These are phyloP conservation scores for Pteromalus puparum DNA, from an alignment of 1,140 invertebrate genomes.

Conservation along the genomic window DNA sequence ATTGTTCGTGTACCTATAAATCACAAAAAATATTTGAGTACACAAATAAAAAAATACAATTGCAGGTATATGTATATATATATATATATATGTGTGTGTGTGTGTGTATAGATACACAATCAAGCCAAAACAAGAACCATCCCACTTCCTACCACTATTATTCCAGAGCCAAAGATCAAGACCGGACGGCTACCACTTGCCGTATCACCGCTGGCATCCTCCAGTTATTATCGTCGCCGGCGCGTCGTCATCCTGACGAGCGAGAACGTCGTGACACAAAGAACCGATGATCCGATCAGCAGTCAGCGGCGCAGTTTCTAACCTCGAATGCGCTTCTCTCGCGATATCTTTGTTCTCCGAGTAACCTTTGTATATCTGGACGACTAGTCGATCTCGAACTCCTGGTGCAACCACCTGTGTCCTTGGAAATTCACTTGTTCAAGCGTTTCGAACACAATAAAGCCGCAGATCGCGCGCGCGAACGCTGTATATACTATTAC, in stretches of 20 bases:
- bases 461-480: neutral
- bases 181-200: neutral
- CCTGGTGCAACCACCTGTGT: neutral
- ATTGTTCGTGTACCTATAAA: conserved; percentile 17
- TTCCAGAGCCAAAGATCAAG: neutral
- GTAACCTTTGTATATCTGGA: neutral
- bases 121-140: neutral
- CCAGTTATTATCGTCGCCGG: neutral
- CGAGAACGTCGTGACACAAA: conserved; percentile 11
- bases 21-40: neutral
- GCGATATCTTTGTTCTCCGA: too few relatives aligned
- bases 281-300: neutral
- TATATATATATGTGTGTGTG: neutral
- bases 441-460: neutral
- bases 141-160: neutral
- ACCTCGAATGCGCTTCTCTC: conserved; percentile 25
- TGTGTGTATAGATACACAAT: neutral
- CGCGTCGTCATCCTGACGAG: neutral
- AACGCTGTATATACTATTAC: neutral
- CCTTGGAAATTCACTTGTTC: too few relatives aligned
- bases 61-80: neutral
- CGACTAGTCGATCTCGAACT: neutral
- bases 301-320: conserved; percentile 41
- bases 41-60: neutral
- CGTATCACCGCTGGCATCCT: neutral